Base-by-base conservation (phyloP, 2,888 invertebrate species). In the Apeira syringaria region DNA sequence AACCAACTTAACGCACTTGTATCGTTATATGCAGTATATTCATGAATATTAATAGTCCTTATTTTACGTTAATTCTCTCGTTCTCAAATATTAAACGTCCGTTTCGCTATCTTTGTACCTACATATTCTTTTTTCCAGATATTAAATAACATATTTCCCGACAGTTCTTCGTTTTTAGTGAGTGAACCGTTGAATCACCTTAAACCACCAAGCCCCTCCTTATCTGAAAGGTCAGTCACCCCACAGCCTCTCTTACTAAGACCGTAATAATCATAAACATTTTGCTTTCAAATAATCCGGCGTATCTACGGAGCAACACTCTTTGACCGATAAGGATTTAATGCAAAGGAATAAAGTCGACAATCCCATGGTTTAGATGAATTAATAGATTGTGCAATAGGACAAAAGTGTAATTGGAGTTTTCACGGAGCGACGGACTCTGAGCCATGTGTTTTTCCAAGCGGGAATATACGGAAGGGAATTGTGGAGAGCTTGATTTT, bases 341-440 rank as follows among this genome's bases (percentile, higher is more conserved):
- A 56, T 13, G 0, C 27, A n/a, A 40, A 1, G 29, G n/a, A n/a
- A 30, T 57, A 67, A 60, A 53, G 65, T 50, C 30, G 17, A 50
- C 40, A 46, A 15, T 61, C 7, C 32, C 9, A 28, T 55, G 34
- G 37, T 30, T 35, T 15, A 20, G 29, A 29, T 30, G 26, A 11
- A 33, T 32, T 15, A 42, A 8, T 36, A 24, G 31, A 47, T 47
- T 62, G 56, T 48, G 54, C 48, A 56, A 43, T 39, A 53, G 47
- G 56, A 63, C 59, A 60, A 48, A 56, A 61, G 42, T 61, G 68
- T 69, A 70, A 74, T 75, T 74, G 74, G 61, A 68, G 57, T 70
- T 71, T 66, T 67, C 61, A 58, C 70, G 73, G 66, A 57, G 64
- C 68, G 58, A 41, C 58, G 64, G 50, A 53, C 53, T 27, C 38